Base-by-base conservation (phyloP, 2,888 invertebrate genomes). In the Spisula subtruncata region DNA sequence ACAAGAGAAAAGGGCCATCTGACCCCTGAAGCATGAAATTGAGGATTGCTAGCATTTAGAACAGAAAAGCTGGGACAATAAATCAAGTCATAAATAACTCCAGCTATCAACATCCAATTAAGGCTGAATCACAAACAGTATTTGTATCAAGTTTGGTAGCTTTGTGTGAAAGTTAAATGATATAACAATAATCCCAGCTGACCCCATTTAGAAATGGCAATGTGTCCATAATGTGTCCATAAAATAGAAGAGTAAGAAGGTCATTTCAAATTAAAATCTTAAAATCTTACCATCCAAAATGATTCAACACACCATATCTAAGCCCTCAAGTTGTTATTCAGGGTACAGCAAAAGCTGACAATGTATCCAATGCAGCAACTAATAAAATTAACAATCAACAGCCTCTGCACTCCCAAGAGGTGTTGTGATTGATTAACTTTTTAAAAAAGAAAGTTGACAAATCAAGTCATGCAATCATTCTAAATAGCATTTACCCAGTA, bases 91-190 rank as follows among this genome's bases (percentile, higher is more conserved):
- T 66, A 66, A 66, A 66, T 66, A 66, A 66, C 25, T 66, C 25
- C 41, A n/a, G 41, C 60, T 12, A 66, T 66, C 60, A 66, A 66
- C 60, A 25, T 25, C 60, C 10, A 66, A 25, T 25, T 25, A 66
- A n/a, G 6, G 0, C 25, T n/a, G 16, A n/a, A n/a, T 25, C 60
- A n/a, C 60, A 66, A 66, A 66, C 60, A 25, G 60, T 66, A 66
- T 66, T 66, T 66, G 60, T 10, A 66, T 66, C 60, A 66, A 66
- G 60, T 66, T n/a, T 25, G 60, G 20, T 66, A 25, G 25, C 60
- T 66, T 66, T 66, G 60, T 66, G 60, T 25, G 60, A 66, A 66
- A 16, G n/a, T 66, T 66, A 66, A 66, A 66, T 66, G 25, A 66
- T 66, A 66, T 66, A 66, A 66, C 25, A 25, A 6, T n/a, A 66